Base-by-base conservation (phyloP, 1,140 invertebrate genomes). In the Psix sp. region DNA sequence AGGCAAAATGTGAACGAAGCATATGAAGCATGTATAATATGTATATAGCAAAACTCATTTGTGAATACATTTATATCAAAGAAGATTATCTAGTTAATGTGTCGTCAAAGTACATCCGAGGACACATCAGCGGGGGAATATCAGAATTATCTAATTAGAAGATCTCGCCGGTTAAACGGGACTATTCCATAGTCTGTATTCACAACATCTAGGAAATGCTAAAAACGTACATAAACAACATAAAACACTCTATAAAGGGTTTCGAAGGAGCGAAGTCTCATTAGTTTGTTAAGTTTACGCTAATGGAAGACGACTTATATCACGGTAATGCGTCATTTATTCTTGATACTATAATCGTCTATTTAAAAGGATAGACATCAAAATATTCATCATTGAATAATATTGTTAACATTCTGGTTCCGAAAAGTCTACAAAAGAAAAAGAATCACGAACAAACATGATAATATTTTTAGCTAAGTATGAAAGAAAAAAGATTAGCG, bases 61-160 rank as follows among this genome's bases (percentile, higher is more conserved):
- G 49, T 54, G 24, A 43, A 18, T 18, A 40, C 51, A 36, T 29
- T 7, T 10, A 29, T 29, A 29, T 29, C 38, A 4, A 16, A 38
- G 0, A 42, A 67, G 62, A 66, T 66, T 56, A 66, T 74, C 56
- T 66, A 15, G 20, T 18, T 43, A 57, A 71, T 63, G 40, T 24
- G 39, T 45, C 39, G 26, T 45, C 54, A 29, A 14, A 20, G 18
- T 40, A 10, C n/a, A 49, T 39, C 46, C 36, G 48, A 51, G 45
- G 29, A 26, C 63, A 59, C 38, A 59, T 26, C 42, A 45, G 60
- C 45, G 46, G 46, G 59, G 54, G 48, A 63, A 72, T 59, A 46
- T 57, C 45, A 15, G 5, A 24, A 29, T 31, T 73, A 74, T 74
- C 70, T 66, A 62, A 74, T 74, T 74, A 63, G 51, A 74, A 36